Evolutionary conservation across 1,140 invertebrate species (phyloP).

Genomic region (Drosophila littoralis): DNA sequence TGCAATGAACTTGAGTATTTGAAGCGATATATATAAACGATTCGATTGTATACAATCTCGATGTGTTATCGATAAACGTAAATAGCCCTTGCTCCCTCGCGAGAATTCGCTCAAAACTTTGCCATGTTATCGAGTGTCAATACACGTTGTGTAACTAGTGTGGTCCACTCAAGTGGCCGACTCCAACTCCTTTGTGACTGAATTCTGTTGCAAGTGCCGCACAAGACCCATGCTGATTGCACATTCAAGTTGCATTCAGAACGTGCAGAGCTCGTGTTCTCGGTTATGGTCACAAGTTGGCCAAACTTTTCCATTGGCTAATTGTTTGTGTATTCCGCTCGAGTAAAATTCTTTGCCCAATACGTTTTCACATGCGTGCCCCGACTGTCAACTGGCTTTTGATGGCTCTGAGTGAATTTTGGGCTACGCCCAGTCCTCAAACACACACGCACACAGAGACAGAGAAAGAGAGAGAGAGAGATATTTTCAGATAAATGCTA

Average conservation of each 20-base stretch:
- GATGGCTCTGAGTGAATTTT: too few relatives aligned
- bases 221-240: slow-evolving; percentile 14
- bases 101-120: background rate
- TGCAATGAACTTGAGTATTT: too few relatives aligned
- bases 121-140: background rate
- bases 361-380: background rate
- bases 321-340: slow-evolving; percentile 48
- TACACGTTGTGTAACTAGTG: slow-evolving; percentile 1
- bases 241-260: slow-evolving; percentile 2
- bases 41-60: background rate
- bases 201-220: slow-evolving; percentile 5
- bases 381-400: too few relatives aligned
- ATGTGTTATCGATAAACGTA: background rate
- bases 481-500: background rate
- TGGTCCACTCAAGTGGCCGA: background rate
- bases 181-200: background rate
- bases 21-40: background rate
- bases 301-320: slow-evolving; percentile 43
- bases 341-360: slow-evolving; percentile 17
- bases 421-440: too few relatives aligned
- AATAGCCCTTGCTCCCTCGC: background rate
- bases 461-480: too few relatives aligned
- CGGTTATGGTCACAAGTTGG: slow-evolving; percentile 23
- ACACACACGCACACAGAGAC: too few relatives aligned
- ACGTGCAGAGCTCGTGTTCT: background rate